Evolutionary conservation across 2,113 vertebrate species (phyloP).

Genomic region (Takifugu bimaculatus): DNA sequence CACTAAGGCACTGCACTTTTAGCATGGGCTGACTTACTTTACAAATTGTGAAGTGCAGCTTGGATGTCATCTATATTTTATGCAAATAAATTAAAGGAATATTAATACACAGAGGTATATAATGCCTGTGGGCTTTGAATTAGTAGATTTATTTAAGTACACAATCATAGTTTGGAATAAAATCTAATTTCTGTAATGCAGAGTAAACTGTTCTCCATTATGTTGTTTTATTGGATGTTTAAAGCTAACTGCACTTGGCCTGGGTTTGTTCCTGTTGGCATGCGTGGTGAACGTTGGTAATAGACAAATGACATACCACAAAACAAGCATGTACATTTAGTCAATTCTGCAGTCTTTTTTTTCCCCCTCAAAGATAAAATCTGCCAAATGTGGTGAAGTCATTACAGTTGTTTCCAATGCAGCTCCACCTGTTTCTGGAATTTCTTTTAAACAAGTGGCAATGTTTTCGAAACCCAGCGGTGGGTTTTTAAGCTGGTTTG

Average conservation of each 20-base stretch:
- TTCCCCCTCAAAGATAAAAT: constrained; percentile 35
- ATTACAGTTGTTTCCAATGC: constrained; percentile 47
- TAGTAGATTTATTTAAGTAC: no score
- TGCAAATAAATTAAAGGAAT: no score
- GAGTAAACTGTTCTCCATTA: constrained; percentile 30
- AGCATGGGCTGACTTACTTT: neutral
- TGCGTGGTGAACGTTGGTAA: constrained; percentile 18
- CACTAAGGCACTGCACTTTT: neutral
- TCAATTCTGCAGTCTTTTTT: constrained; percentile 16
- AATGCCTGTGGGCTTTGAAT: no score
- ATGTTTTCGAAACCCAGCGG: constrained; percentile 33
- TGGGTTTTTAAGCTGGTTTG: constrained; percentile 17
- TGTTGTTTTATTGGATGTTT: constrained; percentile 27
- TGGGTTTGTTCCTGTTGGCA: constrained; percentile 37
- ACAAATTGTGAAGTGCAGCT: no score
- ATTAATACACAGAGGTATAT: no score
- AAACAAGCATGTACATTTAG: constrained; percentile 19
- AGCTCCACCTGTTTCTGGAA: constrained; percentile 54
- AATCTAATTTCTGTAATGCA: constrained; percentile 15
- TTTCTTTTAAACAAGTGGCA: constrained; percentile 40
- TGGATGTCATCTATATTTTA: no score
- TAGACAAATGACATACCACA: constrained; percentile 40
- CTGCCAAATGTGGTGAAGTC: constrained; percentile 46
- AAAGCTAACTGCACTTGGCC: constrained; percentile 18
- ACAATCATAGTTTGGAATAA: neutral